Evolutionary conservation across 2,888 invertebrate species (phyloP).

Genomic region (Andrena bucephala): DNA sequence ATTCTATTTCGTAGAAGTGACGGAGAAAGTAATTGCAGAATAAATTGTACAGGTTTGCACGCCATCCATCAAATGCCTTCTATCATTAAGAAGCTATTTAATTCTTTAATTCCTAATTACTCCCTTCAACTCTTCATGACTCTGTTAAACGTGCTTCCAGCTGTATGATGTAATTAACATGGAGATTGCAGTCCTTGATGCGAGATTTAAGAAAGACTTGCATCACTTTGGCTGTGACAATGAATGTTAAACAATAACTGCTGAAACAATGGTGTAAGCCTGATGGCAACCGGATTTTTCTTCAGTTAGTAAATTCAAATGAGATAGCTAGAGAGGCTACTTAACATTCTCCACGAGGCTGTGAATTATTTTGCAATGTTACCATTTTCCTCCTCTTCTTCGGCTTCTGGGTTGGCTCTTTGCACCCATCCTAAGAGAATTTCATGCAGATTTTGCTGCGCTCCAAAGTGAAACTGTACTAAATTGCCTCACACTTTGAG

Average conservation of each 20-base stretch:
- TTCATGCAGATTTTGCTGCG: background rate
- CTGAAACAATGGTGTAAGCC: conserved; percentile 40
- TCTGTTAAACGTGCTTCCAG: background rate
- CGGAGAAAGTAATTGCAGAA: background rate
- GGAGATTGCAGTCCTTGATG: conserved; percentile 26
- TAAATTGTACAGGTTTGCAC: background rate
- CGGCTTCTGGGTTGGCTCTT: background rate
- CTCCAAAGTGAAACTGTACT: conserved; percentile 15
- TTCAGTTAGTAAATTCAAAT: conserved; percentile 48
- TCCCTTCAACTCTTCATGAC: background rate
- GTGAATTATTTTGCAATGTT: conserved; percentile 37
- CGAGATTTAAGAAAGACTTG: conserved; percentile 31
- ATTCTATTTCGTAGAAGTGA: background rate
- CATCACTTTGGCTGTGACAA: conserved; percentile 51
- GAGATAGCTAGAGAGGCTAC: conserved; percentile 11
- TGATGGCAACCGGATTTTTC: conserved; percentile 31
- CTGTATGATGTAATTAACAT: conserved; percentile 27
- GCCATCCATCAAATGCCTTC: background rate
- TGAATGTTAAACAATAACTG: conserved; percentile 52
- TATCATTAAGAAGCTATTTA: background rate
- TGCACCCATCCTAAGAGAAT: background rate
- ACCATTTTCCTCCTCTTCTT: background rate
- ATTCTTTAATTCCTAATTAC: background rate
- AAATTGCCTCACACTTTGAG: conserved; percentile 21
- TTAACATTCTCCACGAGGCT: conserved; percentile 41